Base-by-base conservation (phyloP, 2,888 invertebrate genomes). In the Metallyticus violacea region DNA sequence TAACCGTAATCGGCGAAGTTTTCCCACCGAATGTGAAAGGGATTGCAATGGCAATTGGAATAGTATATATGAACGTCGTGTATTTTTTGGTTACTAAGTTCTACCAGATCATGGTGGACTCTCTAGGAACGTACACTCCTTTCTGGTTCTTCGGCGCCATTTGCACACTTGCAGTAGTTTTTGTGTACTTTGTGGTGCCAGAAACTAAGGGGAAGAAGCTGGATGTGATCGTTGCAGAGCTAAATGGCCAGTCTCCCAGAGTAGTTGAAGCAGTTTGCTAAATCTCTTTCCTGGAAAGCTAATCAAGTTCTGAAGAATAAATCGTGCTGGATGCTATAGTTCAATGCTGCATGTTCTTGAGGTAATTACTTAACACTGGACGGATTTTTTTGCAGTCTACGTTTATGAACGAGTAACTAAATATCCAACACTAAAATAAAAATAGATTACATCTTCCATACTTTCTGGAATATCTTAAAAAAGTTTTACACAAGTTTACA, bases 111-210 rank as follows among this genome's bases (percentile, higher is more conserved):
- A 89, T 97, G 85, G 94, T 93, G 80, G 86, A 88, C 0, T 90
- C 92, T 0, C 92, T 96, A 27, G 95, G 95, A 83, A 83, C 78
- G 83, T 95, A 95, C 77, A 93, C 93, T 88, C 95, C 96, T 29
- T 97, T 96, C 91, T 97, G 96, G 95, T 91, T 96, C 79, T 97
- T 97, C 90, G 94, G 95, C 0, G 94, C 92, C 0, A 92, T 96
- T 28, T 95, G 96, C 90, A 90, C 94, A 0, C 3, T 95, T 0
- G 96, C 95, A 0, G 93, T 94, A 62, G 88, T 95, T 26, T 97
- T 97, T 89, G 95, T 96, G 40, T 94, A 93, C 91, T 93, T 95
- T 89, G 89, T 94, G 6, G 94, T 95, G 0, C 95, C 95, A 0
- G 92, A 93, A 89, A 89, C 89, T n/a, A 96, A 95, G 90, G 96